Evolutionary conservation across 2,888 invertebrate species (phyloP).

Genomic region (Drosophila planitibia): DNA sequence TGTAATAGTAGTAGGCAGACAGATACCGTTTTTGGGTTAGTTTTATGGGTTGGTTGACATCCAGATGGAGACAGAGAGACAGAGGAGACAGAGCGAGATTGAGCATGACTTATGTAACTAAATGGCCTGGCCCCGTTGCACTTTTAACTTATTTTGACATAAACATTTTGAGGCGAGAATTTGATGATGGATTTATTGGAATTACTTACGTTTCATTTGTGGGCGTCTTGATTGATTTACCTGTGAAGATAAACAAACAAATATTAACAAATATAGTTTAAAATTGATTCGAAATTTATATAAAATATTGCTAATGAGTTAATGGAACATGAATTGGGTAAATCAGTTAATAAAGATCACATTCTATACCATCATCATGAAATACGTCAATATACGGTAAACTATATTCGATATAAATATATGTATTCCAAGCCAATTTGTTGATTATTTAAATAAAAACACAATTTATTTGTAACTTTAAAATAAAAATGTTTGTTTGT

Average conservation of each 20-base stretch:
- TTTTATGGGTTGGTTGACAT: constrained; percentile 24
- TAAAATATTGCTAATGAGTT: constrained; percentile 5
- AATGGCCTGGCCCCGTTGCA: constrained; percentile 59
- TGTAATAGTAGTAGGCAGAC: constrained; percentile 45
- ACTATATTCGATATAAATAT: background rate
- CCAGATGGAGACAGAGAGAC: constrained; percentile 8
- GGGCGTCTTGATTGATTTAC: constrained; percentile 83
- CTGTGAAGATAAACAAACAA: constrained; percentile 66
- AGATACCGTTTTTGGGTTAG: constrained; percentile 69
- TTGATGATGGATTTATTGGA: background rate
- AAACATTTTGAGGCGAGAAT: background rate
- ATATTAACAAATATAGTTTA: constrained; percentile 7
- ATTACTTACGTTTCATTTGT: constrained; percentile 85
- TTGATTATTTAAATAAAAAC: constrained; percentile 55
- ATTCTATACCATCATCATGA: constrained; percentile 40
- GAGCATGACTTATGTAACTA: constrained; percentile 32
- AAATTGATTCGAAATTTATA: background rate
- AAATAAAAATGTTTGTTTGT: constrained; percentile 37
- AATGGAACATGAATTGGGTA: constrained; percentile 27
- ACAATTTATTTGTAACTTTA: constrained; percentile 60
- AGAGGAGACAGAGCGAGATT: background rate
- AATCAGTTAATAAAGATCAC: background rate
- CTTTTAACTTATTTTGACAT: constrained; percentile 65
- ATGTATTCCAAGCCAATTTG: constrained; percentile 14
- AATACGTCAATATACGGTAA: background rate